Percentiles rank a stretch among this genome's conserved stretches.
Conservation (phyloP, 1,140 invertebrate genomes). For the Leucophenga varia region DNA sequence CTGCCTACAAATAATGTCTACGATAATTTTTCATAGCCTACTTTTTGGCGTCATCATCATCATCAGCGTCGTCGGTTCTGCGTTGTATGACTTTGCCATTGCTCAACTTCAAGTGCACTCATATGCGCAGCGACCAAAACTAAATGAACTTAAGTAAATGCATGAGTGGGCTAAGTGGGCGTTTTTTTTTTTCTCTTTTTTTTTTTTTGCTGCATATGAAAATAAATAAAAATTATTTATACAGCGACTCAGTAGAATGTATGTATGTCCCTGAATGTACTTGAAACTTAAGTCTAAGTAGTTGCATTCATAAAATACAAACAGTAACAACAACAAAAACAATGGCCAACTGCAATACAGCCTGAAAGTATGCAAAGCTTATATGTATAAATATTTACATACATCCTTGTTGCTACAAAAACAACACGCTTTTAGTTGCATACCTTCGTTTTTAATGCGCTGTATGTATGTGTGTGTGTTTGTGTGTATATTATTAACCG, state of each 20-base stretch:
- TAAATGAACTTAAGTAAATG: conserved; percentile 24
- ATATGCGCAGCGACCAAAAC: conserved; percentile 26
- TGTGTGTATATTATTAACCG: too few species aligned
- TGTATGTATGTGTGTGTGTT: too few species aligned
- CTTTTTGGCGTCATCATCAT: too few species aligned
- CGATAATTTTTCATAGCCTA: conserved; percentile 1
- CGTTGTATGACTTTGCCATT: too few species aligned
- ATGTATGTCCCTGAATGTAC: conserved; percentile 15
- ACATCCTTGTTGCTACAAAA: conserved; percentile 1
- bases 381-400: conserved; percentile 9
- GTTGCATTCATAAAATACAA: conserved; percentile 24
- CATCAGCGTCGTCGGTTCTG: too few species aligned
- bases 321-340: too few species aligned
- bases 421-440: not conserved
- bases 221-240: conserved; percentile 13
- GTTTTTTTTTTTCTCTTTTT: too few species aligned
- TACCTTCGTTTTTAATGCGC: too few species aligned
- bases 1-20: conserved; percentile 10
- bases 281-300: conserved; percentile 28
- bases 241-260: conserved; percentile 8
- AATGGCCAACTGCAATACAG: conserved; percentile 7
- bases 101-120: conserved; percentile 21
- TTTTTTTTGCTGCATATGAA: too few species aligned
- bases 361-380: conserved; percentile 6
- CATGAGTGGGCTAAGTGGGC: too few species aligned